phyloP scores from a whole-genome alignment of 1,140 invertebrate genomes.

The Ladona fulva region DNA sequence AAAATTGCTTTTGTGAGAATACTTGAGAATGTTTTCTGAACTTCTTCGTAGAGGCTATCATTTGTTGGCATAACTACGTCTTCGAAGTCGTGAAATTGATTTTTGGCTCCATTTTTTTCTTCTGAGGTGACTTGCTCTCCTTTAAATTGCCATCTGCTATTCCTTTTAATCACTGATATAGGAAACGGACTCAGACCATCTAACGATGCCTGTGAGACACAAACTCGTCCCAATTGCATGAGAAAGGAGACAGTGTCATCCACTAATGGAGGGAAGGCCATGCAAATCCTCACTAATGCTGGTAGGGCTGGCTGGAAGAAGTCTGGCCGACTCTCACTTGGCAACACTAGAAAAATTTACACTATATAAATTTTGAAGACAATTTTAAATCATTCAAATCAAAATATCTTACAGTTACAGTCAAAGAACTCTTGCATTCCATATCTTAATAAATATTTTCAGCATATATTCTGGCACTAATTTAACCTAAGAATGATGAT shows the following conservation, averaged over 20 bases:
- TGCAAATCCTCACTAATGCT: constrained; percentile 74
- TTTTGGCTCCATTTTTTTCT: constrained; percentile 37
- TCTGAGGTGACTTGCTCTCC: constrained; percentile 31
- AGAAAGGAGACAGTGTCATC: constrained; percentile 81
- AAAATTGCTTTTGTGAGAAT: constrained; percentile 18
- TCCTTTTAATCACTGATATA: constrained; percentile 40
- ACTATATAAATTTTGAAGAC: constrained; percentile 45
- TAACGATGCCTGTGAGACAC: constrained; percentile 70
- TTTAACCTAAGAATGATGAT: no score
- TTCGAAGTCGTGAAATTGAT: constrained; percentile 42
- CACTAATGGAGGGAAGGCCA: constrained; percentile 83
- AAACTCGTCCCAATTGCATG: constrained; percentile 76
- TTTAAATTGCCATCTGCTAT: constrained; percentile 35
- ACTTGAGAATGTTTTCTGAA: constrained; percentile 19
- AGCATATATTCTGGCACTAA: no score
- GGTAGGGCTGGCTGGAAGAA: constrained; percentile 77
- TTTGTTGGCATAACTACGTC: constrained; percentile 39
- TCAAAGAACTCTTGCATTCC: no score
- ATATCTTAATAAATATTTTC: no score
- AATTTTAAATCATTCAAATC: no score
- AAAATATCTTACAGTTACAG: no score
- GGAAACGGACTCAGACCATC: constrained; percentile 21
- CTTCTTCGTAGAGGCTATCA: constrained; percentile 16
- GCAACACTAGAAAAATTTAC: constrained; percentile 52
- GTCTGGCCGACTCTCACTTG: constrained; percentile 63